These are phyloP conservation scores for Halocynthia aurantium DNA, from an alignment of 23 tunicate genomes.

Conservation along the genomic window DNA sequence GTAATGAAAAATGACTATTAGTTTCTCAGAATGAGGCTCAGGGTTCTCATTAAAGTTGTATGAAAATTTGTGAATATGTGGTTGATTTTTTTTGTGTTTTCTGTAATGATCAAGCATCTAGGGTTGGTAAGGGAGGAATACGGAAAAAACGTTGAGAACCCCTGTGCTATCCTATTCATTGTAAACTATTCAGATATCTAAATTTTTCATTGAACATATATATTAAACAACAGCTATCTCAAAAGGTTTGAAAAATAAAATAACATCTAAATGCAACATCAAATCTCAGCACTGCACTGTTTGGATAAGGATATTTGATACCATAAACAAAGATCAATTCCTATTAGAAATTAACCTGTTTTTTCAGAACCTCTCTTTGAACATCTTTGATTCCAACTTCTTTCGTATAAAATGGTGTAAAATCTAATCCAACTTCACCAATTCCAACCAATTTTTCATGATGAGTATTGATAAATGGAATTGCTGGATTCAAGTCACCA, in stretches of 20 bases:
- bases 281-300: not conserved
- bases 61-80: no score
- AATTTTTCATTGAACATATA: not conserved
- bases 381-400: constrained; percentile 34
- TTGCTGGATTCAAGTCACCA: constrained; percentile 25
- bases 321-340: not conserved
- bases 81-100: no score
- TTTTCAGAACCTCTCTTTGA: constrained; percentile 61
- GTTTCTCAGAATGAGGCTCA: no score
- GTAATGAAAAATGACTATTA: no score
- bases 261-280: no score
- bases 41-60: no score
- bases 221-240: not conserved
- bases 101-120: no score
- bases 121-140: no score
- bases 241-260: no score
- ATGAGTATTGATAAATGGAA: constrained; percentile 29
- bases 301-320: not conserved
- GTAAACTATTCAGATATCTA: not conserved
- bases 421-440: constrained; percentile 94
- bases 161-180: no score
- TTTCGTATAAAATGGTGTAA: constrained; percentile 76
- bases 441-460: constrained; percentile 41
- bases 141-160: no score
- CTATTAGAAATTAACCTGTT: constrained; percentile 28